Conservation (phyloP, 2,113 vertebrate species). For the Pangasianodon gigas region DNA sequence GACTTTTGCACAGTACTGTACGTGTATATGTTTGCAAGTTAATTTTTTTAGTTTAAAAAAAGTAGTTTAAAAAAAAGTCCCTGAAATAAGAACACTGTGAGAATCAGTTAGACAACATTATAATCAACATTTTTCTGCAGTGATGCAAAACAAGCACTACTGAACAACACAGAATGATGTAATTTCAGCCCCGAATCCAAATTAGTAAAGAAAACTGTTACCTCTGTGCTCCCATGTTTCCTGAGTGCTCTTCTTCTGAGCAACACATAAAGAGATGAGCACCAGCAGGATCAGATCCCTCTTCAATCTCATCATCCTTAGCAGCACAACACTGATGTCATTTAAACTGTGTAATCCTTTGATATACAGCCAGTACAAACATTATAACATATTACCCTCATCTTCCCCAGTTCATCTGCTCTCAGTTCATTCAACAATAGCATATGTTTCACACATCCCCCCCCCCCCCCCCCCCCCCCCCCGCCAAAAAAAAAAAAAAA, state of each 20-base stretch:
- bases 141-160: not conserved
- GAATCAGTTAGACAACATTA: not conserved
- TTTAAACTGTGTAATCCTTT: slow-evolving; percentile 28
- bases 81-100: not conserved
- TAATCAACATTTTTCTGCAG: not conserved
- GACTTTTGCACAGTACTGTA: too few species aligned
- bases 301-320: slow-evolving; percentile 58
- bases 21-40: not conserved
- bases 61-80: not conserved
- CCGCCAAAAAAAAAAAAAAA: not conserved
- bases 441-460: slow-evolving; percentile 45
- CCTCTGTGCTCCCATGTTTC: slow-evolving; percentile 56
- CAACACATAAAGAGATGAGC: slow-evolving; percentile 57
- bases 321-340: slow-evolving; percentile 40
- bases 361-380: not conserved
- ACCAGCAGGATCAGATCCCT: slow-evolving; percentile 64
- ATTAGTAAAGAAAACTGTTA: not conserved
- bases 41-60: not conserved
- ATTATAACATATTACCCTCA: not conserved
- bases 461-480: too few species aligned
- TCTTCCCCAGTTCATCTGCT: slow-evolving; percentile 7
- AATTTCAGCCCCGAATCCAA: not conserved
- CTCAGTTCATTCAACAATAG: not conserved
- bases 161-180: not conserved
- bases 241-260: slow-evolving; percentile 66